Base-by-base conservation (phyloP, 1,140 invertebrate genomes). In the Whitmania pigra region DNA sequence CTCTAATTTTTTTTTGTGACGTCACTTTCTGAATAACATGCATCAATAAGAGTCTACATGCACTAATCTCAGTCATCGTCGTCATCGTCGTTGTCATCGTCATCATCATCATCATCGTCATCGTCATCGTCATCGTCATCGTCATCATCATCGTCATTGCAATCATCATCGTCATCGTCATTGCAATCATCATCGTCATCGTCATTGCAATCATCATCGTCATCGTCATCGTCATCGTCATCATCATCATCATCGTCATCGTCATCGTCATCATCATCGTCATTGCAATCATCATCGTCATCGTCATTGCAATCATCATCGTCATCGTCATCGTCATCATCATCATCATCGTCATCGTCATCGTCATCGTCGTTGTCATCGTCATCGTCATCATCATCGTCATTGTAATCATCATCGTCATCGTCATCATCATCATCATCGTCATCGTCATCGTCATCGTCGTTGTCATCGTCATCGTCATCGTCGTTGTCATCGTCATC, bases 121-220 rank as follows among this genome's bases (percentile, higher is more conserved):
- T 57, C 54, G 25, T 57, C 54, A 57, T 57, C 54, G 25, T 57
- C 54, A 57, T 57, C 54, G 9, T 57, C 25, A 57, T 57, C 54
- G 9, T 57, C 54, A 57, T 57, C 54, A 25, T 57, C 54, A 57
- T 25, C 54, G 9, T 57, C 54, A 57, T 57, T 9, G 9, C 9
- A 2, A 57, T 57, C 54, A 57, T 57, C 54, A 57, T 57, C 54
- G 9, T 57, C 54, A 57, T 57, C 54, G 9, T 57, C 25, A 57
- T 57, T 9, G 9, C 9, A 2, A 57, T 57, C 54, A 25, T 57
- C 54, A 57, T 25, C 54, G 9, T 57, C 54, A 57, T 57, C 54
- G 9, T 57, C 25, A 57, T 57, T 9, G 9, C 9, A 2, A 57
- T 57, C 54, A 57, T 57, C 54, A 57, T 57, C 54, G 9, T 57